These are phyloP conservation scores for Atta texana DNA, from an alignment of 1,140 invertebrate genomes.

Conservation along the genomic window DNA sequence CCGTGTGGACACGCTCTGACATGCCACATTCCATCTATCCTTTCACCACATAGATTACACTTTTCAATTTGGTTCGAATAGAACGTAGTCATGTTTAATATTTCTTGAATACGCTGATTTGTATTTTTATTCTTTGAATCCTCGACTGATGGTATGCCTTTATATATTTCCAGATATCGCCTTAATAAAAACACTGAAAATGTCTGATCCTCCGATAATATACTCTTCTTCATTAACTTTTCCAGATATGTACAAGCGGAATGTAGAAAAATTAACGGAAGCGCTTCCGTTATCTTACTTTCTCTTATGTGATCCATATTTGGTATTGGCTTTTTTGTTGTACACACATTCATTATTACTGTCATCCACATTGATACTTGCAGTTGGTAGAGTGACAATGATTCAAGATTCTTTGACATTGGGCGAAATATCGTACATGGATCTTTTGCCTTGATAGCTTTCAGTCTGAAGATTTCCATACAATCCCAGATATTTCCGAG, in stretches of 20 bases:
- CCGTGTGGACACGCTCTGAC: slow-evolving; percentile 76
- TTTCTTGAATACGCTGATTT: slow-evolving; percentile 49
- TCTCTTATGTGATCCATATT: slow-evolving; percentile 62
- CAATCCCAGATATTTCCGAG: slow-evolving; percentile 80
- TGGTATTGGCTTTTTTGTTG: slow-evolving; percentile 74
- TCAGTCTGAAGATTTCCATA: slow-evolving; percentile 81
- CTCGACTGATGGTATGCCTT: slow-evolving; percentile 71
- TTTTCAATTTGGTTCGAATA: slow-evolving; percentile 67
- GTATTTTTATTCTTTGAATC: slow-evolving; percentile 55
- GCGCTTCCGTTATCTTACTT: slow-evolving; percentile 79
- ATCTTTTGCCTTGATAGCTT: slow-evolving; percentile 71
- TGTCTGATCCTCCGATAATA: slow-evolving; percentile 69
- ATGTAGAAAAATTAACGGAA: slow-evolving; percentile 80
- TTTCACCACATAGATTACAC: slow-evolving; percentile 79
- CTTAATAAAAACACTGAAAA: slow-evolving; percentile 77
- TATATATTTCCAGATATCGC: slow-evolving; percentile 80
- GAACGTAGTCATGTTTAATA: slow-evolving; percentile 55
- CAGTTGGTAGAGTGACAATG: slow-evolving; percentile 73
- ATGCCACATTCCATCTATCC: slow-evolving; percentile 78
- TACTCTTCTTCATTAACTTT: slow-evolving; percentile 61
- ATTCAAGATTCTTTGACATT: slow-evolving; percentile 73
- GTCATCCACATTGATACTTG: slow-evolving; percentile 81
- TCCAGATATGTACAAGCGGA: slow-evolving; percentile 76
- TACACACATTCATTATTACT: slow-evolving; percentile 77
- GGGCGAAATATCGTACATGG: slow-evolving; percentile 57